phyloP scores from a whole-genome alignment of 2,797 vertebrate genomes.

The Gadopsis bispinosus region DNA sequence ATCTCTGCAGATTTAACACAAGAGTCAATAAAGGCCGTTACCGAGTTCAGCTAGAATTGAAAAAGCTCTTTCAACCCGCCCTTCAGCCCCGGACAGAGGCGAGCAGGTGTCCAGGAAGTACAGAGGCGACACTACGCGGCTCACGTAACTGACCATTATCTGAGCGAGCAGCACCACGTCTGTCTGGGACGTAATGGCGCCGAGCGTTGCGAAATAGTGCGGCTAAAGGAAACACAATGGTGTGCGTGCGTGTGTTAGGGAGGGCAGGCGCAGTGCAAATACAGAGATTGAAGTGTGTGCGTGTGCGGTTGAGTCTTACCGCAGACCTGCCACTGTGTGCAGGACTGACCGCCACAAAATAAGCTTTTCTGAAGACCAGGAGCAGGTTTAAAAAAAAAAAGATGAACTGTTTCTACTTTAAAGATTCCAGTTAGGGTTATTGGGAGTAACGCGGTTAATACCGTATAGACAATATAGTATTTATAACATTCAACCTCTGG shows the following conservation, averaged over 20 bases:
- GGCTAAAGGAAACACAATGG: constrained; percentile 27
- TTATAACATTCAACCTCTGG: no score
- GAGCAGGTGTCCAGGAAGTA: constrained; percentile 37
- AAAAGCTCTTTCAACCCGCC: constrained; percentile 4
- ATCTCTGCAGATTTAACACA: constrained; percentile 32
- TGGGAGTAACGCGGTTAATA: background rate
- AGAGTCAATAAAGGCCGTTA: constrained; percentile 15
- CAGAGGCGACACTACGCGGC: constrained; percentile 47
- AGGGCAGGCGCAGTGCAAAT: constrained; percentile 23
- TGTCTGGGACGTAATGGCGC: constrained; percentile 53
- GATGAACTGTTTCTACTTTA: background rate
- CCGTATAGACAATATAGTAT: no score
- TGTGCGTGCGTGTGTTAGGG: background rate
- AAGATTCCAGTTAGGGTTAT: background rate
- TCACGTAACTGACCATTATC: constrained; percentile 48
- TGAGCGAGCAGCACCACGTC: constrained; percentile 19
- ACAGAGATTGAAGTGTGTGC: constrained; percentile 22
- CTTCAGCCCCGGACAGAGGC: constrained; percentile 26
- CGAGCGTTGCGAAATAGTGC: constrained; percentile 9
- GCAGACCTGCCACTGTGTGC: background rate
- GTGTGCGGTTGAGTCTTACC: constrained; percentile 21
- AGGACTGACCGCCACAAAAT: background rate
- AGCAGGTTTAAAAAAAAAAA: background rate
- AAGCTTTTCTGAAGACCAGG: background rate
- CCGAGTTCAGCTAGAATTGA: background rate